Evolutionary conservation across 1,140 invertebrate species (phyloP), one percentile per base, ranked within the genome.

Genomic region (Diabrotica undecimpunctata): DNA sequence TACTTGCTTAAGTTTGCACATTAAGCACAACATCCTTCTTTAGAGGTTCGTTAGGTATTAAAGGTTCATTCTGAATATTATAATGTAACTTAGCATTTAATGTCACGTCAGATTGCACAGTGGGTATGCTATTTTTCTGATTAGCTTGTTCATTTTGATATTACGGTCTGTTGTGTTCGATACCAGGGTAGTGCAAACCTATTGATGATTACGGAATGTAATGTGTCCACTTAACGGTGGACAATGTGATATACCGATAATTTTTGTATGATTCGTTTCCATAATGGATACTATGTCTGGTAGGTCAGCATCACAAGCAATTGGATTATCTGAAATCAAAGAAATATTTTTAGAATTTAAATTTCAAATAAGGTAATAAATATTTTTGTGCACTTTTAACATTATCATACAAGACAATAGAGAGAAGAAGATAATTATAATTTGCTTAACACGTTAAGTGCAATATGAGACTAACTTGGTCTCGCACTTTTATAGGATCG

Each of bases 291-390:
- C 85, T 60, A 90, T 78, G 77, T 90, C 88, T 55, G 85, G 85
- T 38, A 90, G 75, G 9, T 83, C 83, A 36, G 86, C 85, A 71
- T 89, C 87, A 74, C 90, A 91, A 66, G 90, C 74, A 60, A 90
- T 86, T 54, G 89, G 89, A 79, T 91, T 91, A 77, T 89, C 90
- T 91, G 81, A 0, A 83, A 83, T 59, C 64, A 66, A 66, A 73
- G 25, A 25, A 25, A 25, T 25, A 4, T 25, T 2, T 25, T 25
- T 25, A 25, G 25, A 25, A 25, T 25, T 25, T 2, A 1, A 25
- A 25, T 25, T 25, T 25, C 4, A 25, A 25, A 25, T 25, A 25
- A 25, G 25, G 1, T n/a, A n/a, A n/a, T n/a, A n/a, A n/a, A n/a
- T n/a, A n/a, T n/a, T n/a, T n/a, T n/a, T n/a, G n/a, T n/a, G n/a